phyloP scores from a whole-genome alignment of 2,888 invertebrate genomes.

The Drosophila putrida region DNA sequence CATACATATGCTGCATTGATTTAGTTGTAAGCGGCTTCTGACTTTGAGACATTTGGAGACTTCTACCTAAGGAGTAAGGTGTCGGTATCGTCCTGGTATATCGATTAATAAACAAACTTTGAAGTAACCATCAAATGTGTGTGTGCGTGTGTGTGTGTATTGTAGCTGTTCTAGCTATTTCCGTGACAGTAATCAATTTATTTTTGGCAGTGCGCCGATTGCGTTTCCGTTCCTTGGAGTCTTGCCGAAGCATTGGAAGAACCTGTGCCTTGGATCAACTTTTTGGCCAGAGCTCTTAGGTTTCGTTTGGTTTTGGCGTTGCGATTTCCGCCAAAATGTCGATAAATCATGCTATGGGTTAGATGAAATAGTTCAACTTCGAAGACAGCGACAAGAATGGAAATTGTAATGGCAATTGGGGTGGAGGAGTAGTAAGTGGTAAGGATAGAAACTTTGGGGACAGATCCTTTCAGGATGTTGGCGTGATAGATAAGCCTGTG shows the following conservation, averaged over 20 bases:
- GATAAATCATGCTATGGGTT: conserved; percentile 69
- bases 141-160: conserved; percentile 28
- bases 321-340: conserved; percentile 77
- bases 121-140: conserved; percentile 22
- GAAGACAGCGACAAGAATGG: conserved; percentile 44
- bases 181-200: conserved; percentile 85
- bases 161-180: conserved; percentile 75
- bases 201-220: conserved; percentile 83
- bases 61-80: background rate
- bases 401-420: conserved; percentile 12
- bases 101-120: conserved; percentile 76
- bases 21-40: conserved; percentile 65
- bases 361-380: conserved; percentile 33
- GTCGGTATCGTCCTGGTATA: conserved; percentile 53
- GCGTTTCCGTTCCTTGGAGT: conserved; percentile 73
- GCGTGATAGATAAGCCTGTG: conserved; percentile 73
- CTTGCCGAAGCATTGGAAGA: conserved; percentile 20
- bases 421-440: background rate
- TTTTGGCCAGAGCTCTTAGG: conserved; percentile 37
- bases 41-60: conserved; percentile 50
- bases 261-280: conserved; percentile 51
- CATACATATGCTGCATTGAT: conserved; percentile 46
- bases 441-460: conserved; percentile 10
- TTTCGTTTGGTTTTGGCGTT: conserved; percentile 69
- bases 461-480: conserved; percentile 58